phyloP scores from a whole-genome alignment of 2,797 vertebrate species.

The Paratrypauchen microcephalus region DNA sequence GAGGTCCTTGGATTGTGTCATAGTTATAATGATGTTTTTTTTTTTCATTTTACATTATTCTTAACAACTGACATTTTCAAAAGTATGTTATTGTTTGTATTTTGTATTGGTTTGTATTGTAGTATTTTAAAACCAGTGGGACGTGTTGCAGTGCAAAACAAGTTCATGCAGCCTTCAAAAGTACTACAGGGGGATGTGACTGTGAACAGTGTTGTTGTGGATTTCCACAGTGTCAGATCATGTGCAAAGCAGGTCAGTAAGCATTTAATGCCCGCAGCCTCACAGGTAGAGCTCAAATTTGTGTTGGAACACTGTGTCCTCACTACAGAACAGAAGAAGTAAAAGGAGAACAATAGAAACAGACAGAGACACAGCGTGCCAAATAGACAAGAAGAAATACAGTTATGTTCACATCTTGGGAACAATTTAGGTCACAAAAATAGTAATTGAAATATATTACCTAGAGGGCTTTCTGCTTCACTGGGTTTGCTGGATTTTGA shows the following conservation, averaged over 20 bases:
- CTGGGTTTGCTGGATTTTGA: background rate
- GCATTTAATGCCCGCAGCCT: constrained; percentile 47
- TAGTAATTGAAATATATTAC: background rate
- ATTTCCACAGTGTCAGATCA: constrained; percentile 23
- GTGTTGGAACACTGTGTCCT: constrained; percentile 57
- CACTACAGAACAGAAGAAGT: constrained; percentile 35
- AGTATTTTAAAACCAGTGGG: background rate
- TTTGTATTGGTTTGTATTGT: background rate
- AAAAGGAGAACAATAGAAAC: constrained; percentile 13
- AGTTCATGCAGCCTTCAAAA: background rate
- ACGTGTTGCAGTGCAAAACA: background rate
- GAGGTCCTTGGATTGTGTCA: background rate
- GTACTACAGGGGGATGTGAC: background rate
- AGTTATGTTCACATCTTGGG: constrained; percentile 2
- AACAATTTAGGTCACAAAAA: background rate
- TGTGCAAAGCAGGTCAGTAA: constrained; percentile 60
- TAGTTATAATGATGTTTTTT: background rate
- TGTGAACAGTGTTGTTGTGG: background rate
- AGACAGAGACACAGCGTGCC: constrained; percentile 15
- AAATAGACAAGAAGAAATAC: constrained; percentile 33
- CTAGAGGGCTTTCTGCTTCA: background rate
- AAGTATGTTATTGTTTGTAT: background rate
- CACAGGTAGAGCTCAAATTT: constrained; percentile 48
- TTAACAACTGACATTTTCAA: too few species aligned
- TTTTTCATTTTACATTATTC: background rate